These are phyloP conservation scores for Hyaena hyaena DNA, from an alignment of 2,113 vertebrate genomes.

Conservation along the genomic window DNA sequence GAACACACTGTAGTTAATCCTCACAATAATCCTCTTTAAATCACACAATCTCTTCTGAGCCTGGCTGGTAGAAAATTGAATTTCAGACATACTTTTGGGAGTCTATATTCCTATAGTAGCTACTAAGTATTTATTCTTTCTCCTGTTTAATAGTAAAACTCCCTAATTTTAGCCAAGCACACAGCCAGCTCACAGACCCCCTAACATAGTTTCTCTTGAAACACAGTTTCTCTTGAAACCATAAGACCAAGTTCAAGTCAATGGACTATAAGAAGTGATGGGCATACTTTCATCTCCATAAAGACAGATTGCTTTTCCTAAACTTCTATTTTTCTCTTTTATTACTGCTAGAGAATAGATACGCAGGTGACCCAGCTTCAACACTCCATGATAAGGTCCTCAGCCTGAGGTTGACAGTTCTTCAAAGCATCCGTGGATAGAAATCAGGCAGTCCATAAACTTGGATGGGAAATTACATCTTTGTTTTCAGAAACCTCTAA, in stretches of 20 bases:
- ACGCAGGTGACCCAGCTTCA: background rate
- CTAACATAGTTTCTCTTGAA: background rate
- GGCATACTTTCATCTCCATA: background rate
- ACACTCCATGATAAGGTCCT: background rate
- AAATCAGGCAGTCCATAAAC: background rate
- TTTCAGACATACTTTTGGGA: conserved; percentile 45
- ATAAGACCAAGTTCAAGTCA: background rate
- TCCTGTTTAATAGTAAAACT: conserved; percentile 39
- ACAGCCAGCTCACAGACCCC: background rate
- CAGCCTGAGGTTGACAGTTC: background rate
- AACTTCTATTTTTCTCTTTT: background rate
- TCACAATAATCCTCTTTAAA: conserved; percentile 54
- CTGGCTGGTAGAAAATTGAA: conserved; percentile 53
- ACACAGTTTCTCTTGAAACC: background rate
- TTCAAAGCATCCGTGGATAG: background rate
- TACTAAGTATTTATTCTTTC: background rate
- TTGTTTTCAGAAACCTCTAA: background rate
- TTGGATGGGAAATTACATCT: background rate
- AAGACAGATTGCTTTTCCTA: background rate
- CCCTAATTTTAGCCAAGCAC: background rate
- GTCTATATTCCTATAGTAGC: background rate
- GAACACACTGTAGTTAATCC: conserved; percentile 13
- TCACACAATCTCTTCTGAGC: conserved; percentile 39
- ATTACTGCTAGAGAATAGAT: background rate
- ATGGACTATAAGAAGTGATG: background rate